phyloP scores from a whole-genome alignment of 2,888 invertebrate species.

The Tigriopus californicus region DNA sequence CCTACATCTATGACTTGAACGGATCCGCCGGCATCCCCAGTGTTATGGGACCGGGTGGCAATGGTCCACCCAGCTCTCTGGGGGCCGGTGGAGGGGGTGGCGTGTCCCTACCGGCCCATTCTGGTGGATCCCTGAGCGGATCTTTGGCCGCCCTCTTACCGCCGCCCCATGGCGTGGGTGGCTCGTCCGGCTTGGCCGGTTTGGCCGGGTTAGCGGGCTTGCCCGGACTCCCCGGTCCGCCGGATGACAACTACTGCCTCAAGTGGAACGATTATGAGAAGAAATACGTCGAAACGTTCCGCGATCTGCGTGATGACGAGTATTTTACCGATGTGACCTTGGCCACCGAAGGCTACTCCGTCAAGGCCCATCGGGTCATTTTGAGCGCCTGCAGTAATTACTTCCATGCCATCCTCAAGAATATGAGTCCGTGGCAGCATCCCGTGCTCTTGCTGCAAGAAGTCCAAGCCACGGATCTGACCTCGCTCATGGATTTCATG shows the following conservation, averaged over 20 bases:
- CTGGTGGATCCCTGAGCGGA: background rate
- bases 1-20: too few relatives aligned
- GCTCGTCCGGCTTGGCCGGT: background rate
- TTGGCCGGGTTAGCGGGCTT: background rate
- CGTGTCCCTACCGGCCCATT: background rate
- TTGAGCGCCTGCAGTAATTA: constrained; percentile 13
- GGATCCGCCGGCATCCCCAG: too few relatives aligned
- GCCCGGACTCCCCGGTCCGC: background rate
- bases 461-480: constrained; percentile 1
- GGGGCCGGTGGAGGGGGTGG: too few relatives aligned
- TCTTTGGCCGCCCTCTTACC: background rate
- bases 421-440: constrained; percentile 11
- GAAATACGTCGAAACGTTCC: constrained; percentile 14
- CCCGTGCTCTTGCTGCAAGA: constrained; percentile 12
- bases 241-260: constrained; percentile 9
- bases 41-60: too few relatives aligned
- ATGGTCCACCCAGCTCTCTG: too few relatives aligned
- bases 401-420: constrained; percentile 13
- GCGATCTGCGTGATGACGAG: constrained; percentile 9
- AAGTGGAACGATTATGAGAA: constrained; percentile 14
- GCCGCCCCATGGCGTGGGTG: background rate
- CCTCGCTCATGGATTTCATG: constrained; percentile 14
- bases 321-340: constrained; percentile 14
- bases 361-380: constrained; percentile 15
- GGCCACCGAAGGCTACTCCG: constrained; percentile 3